A percentile compares a stretch with the other conserved stretches of the same genome.
These are phyloP conservation scores for Crambe crambe DNA, from an alignment of 37 sponge, comb jelly and placozoan genomes.

Conservation along the genomic window DNA sequence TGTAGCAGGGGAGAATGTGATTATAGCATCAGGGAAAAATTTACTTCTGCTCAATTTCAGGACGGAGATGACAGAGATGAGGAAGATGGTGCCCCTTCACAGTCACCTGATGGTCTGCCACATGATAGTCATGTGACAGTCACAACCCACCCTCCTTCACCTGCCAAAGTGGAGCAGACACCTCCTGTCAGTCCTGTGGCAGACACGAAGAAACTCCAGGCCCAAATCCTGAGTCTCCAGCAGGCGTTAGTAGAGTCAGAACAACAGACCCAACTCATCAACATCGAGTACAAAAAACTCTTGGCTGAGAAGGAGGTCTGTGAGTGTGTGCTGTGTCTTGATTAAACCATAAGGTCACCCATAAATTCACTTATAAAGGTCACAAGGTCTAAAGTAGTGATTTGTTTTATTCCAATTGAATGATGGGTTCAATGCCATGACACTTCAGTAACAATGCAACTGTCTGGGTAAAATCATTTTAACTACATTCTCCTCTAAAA, in stretches of 20 bases:
- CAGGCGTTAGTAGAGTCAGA: slow-evolving; percentile 49
- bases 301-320: slow-evolving; percentile 63
- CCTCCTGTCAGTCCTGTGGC: not conserved
- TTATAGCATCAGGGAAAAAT: too few species aligned
- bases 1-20: too few species aligned
- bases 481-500: too few species aligned
- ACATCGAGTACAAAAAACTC: slow-evolving; percentile 52
- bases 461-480: too few species aligned
- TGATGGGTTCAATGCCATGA: too few species aligned
- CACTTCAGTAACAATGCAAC: too few species aligned
- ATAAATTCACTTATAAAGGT: too few species aligned
- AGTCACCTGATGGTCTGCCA: not conserved
- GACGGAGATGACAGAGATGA: not conserved
- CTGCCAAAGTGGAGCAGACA: not conserved
- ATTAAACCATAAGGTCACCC: too few species aligned
- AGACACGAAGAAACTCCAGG: not conserved
- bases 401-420: too few species aligned
- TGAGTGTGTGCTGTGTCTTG: not conserved
- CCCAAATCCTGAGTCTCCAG: not conserved
- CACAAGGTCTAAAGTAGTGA: too few species aligned
- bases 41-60: too few species aligned
- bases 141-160: slow-evolving; percentile 4
- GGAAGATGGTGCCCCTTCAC: not conserved
- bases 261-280: slow-evolving; percentile 52
- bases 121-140: too few species aligned